Conservation (phyloP, 2,888 invertebrate genomes). For the Tinea semifulvella region DNA sequence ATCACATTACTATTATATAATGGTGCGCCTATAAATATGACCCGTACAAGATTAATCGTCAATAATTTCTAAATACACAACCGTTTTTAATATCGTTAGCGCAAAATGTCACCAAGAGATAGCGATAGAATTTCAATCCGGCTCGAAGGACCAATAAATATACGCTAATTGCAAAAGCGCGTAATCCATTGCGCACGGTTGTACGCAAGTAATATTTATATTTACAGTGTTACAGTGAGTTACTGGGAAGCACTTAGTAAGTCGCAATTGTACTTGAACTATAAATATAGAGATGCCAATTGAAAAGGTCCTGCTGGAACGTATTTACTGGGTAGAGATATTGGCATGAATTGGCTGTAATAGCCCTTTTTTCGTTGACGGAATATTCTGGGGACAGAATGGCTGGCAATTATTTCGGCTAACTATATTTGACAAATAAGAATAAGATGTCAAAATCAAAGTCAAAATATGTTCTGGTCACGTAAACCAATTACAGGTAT, state of each 20-base stretch:
- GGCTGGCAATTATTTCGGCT: too few species aligned
- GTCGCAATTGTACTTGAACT: conserved; percentile 21
- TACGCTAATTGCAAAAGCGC: conserved; percentile 16
- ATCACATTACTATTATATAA: too few species aligned
- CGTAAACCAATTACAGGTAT: too few species aligned
- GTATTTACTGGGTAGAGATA: neutral
- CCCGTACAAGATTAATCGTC: conserved; percentile 4
- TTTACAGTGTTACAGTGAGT: conserved; percentile 20
- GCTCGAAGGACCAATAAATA: conserved; percentile 16
- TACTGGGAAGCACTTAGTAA: conserved; percentile 22
- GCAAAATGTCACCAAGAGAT: conserved; percentile 11
- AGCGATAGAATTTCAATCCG: conserved; percentile 5
- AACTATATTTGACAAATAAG: too few species aligned
- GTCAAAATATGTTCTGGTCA: too few species aligned
- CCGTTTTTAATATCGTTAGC: conserved; percentile 8
- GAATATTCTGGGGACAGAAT: too few species aligned
- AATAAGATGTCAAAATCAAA: too few species aligned
- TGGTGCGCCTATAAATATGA: too few species aligned
- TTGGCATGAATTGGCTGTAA: conserved; percentile 1
- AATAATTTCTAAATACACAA: conserved; percentile 6
- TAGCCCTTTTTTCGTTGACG: too few species aligned
- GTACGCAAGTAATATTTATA: conserved; percentile 15
- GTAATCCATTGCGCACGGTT: conserved; percentile 18
- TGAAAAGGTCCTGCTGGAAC: conserved; percentile 20
- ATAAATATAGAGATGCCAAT: conserved; percentile 24